These are phyloP conservation scores for Hoplodrina blanda DNA, from an alignment of 2,888 invertebrate species.

Conservation along the genomic window DNA sequence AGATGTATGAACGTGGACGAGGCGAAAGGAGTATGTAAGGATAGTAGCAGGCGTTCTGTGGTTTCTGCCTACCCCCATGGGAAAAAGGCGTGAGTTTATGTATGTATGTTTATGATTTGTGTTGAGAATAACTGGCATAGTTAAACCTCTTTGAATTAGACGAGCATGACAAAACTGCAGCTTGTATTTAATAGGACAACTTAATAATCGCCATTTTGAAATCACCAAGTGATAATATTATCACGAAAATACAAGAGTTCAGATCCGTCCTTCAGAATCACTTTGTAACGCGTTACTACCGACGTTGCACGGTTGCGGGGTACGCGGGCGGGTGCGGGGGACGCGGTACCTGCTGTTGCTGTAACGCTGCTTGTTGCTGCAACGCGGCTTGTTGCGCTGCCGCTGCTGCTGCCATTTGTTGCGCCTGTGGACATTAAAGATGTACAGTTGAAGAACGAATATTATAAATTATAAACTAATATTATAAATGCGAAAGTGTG, in stretches of 20 bases:
- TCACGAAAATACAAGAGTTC: background rate
- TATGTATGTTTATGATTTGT: no score
- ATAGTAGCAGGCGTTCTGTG: no score
- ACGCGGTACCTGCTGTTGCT: constrained; percentile 92
- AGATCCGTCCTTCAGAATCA: background rate
- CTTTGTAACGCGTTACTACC: constrained; percentile 68
- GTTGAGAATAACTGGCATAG: no score
- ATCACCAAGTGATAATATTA: background rate
- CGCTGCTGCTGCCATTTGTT: constrained; percentile 90
- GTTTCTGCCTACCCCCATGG: no score
- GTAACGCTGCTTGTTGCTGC: constrained; percentile 91
- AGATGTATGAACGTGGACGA: no score
- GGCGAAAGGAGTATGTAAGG: no score
- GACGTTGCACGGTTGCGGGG: constrained; percentile 79
- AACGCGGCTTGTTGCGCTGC: constrained; percentile 91
- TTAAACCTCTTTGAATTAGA: no score
- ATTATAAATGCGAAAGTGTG: no score
- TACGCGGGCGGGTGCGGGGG: constrained; percentile 86
- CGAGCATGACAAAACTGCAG: no score
- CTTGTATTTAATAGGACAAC: background rate
- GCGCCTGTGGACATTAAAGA: constrained; percentile 76
- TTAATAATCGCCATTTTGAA: background rate
- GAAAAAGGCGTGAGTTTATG: no score
- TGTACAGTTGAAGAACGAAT: background rate
- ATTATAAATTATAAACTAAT: no score